Evolutionary conservation across 2,797 vertebrate species (phyloP).

Genomic region (Labeo calbasu): DNA sequence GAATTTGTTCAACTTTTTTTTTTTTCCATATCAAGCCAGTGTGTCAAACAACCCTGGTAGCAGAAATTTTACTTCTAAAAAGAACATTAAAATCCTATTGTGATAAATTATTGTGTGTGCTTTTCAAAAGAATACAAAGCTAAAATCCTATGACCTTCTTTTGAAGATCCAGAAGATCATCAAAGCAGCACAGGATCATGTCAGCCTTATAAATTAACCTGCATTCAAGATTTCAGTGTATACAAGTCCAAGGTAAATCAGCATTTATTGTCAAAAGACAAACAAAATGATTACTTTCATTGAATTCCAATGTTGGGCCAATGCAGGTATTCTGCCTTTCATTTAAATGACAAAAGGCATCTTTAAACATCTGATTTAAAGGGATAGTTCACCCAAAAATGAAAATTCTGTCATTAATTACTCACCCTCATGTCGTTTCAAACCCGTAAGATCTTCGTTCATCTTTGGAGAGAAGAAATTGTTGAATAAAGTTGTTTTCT

Average conservation of each 20-base stretch:
- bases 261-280: not conserved
- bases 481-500: too few relatives aligned
- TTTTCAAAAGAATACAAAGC: not conserved
- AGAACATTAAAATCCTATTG: not conserved
- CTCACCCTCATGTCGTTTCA: too few relatives aligned
- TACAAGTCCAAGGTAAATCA: not conserved
- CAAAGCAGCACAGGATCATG: not conserved
- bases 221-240: not conserved
- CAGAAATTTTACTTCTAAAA: not conserved
- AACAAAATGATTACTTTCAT: not conserved
- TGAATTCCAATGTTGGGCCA: not conserved
- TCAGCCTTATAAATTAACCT: slow-evolving; percentile 15
- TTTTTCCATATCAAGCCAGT: not conserved
- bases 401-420: too few relatives aligned
- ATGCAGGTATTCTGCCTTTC: not conserved
- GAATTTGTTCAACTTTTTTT: not conserved
- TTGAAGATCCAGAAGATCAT: not conserved
- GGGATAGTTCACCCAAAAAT: too few relatives aligned
- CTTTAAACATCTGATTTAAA: not conserved
- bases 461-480: too few relatives aligned
- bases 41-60: not conserved
- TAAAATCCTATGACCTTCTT: not conserved
- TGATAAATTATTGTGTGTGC: not conserved
- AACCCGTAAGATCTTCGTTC: too few relatives aligned
- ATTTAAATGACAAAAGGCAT: not conserved